A percentile compares a stretch with the other conserved stretches of the same genome.
These are phyloP conservation scores for Cacatua alba DNA, from an alignment of 2,113 vertebrate genomes.

Conservation along the genomic window DNA sequence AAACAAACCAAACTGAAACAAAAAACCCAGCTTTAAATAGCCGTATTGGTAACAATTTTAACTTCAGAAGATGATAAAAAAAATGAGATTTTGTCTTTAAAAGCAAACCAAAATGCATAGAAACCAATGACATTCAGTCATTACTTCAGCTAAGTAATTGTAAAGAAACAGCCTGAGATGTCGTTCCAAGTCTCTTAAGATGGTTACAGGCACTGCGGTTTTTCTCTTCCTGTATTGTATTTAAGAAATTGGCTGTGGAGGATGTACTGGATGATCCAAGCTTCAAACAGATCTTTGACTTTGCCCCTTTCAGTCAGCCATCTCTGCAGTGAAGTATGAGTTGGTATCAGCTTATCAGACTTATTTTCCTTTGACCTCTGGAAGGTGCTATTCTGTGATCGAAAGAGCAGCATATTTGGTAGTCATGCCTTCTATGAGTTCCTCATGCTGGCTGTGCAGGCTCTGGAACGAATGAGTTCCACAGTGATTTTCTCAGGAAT, in stretches of 20 bases:
- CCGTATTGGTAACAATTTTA: background rate
- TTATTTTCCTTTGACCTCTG: background rate
- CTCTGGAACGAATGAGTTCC: background rate
- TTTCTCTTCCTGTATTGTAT: background rate
- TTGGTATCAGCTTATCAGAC: background rate
- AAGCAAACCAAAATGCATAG: background rate
- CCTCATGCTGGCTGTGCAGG: background rate
- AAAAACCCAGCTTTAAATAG: background rate
- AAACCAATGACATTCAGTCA: background rate
- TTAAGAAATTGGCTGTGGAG: background rate
- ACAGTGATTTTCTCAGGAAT: background rate
- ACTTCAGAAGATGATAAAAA: background rate
- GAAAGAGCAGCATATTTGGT: accelerated
- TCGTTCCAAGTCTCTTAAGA: background rate
- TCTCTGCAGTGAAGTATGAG: background rate
- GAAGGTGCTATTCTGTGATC: background rate
- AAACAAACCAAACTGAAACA: background rate
- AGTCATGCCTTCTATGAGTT: background rate
- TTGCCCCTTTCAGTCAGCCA: background rate
- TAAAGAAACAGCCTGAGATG: background rate
- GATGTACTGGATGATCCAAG: background rate
- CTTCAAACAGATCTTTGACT: background rate
- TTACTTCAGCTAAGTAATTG: background rate
- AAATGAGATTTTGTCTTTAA: background rate
- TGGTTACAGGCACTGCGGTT: background rate